Base-by-base conservation (phyloP, 2,113 vertebrate genomes). In the Macrotus californicus region DNA sequence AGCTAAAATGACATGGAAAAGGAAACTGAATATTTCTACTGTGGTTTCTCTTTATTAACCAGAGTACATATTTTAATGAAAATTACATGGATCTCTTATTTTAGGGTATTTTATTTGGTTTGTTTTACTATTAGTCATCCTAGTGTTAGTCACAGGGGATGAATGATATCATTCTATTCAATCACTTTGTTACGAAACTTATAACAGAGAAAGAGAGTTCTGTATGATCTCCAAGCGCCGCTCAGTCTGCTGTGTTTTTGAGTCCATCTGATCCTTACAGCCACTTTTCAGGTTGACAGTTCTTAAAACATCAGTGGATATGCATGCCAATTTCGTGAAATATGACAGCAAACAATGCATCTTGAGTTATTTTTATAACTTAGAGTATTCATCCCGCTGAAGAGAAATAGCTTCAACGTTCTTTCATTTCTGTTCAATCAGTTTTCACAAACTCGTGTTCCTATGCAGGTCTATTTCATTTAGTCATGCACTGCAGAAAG, bases 351-450 rank as follows among this genome's bases (percentile, higher is more conserved):
- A 94, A 85, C 84, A 94, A 96, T 70, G 75, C 41, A 93, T 52
- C 29, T 41, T 79, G 54, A 50, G 21, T 79, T 96, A 90, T 70
- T 96, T 97, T 96, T 96, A 77, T 85, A 77, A 56, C 87, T 81
- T 95, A 90, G n/a, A 59, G n/a, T 72, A 80, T 93, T 96, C 56
- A 43, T 70, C 50, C 59, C 76, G 39, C 31, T 91, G 73, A 86
- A 75, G 66, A 90, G 52, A 94, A 93, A 96, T 77, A 64, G 46
- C 39, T 96, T 94, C 81, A 91, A 67, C 12, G 2, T 76, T 76
- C 81, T 95, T 96, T 97, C 88, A 94, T 89, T 96, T 96, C 48
- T 93, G 67, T 93, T 91, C 91, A 89, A 67, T 97, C 91, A 79
- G 10, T 93, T 89, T 95, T 91, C 24, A 92, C 79, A 92, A 89